A percentile compares a stretch with the other conserved stretches of the same genome.
Conservation (phyloP, 2,113 vertebrate genomes). For the Hyaena hyaena region DNA sequence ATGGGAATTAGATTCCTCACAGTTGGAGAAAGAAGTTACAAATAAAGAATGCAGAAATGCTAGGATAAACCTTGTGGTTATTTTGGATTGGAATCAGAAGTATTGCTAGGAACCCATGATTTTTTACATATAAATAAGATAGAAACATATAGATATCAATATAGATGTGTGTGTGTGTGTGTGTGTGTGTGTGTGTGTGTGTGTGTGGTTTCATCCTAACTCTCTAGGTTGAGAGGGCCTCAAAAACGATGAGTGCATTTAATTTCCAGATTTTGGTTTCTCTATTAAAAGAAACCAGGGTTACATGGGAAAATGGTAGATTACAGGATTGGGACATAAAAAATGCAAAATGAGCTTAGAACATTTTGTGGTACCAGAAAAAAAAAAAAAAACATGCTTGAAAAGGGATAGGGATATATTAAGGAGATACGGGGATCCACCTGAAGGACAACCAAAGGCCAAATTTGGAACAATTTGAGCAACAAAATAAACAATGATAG, state of each 20-base stretch:
- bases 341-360: constrained; percentile 33
- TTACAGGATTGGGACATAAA: background rate
- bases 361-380: background rate
- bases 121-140: background rate
- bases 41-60: background rate
- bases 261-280: background rate
- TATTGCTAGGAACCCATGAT: background rate
- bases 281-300: background rate
- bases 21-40: background rate
- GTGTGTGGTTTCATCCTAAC: background rate
- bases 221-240: background rate
- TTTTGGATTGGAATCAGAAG: background rate
- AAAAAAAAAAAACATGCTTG: background rate
- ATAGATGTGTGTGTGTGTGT: background rate
- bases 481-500: background rate
- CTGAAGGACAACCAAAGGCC: background rate
- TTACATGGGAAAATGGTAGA: background rate
- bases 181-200: too few species aligned
- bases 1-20: background rate
- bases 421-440: background rate
- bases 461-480: background rate
- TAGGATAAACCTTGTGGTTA: background rate
- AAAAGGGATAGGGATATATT: background rate
- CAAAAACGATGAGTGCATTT: background rate
- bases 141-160: background rate